phyloP scores from a whole-genome alignment of 1,140 invertebrate species.

The Orchestia grillus region DNA sequence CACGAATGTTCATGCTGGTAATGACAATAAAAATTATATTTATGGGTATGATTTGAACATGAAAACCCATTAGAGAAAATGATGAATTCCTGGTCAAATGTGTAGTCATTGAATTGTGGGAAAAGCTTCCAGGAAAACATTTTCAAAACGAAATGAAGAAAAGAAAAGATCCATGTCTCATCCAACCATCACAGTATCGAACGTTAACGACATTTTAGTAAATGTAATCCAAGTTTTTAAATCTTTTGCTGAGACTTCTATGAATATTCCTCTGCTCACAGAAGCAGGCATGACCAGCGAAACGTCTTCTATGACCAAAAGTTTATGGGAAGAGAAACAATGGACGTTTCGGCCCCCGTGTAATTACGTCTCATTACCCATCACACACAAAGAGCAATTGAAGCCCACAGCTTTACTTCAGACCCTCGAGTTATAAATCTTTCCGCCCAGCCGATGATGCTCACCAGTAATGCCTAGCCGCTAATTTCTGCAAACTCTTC shows the following conservation, averaged over 20 bases:
- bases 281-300: not conserved
- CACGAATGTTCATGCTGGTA: too few species aligned
- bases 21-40: too few species aligned
- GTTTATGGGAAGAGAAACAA: constrained; percentile 22
- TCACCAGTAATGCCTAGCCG: not conserved
- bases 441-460: not conserved
- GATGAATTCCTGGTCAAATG: too few species aligned
- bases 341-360: constrained; percentile 5
- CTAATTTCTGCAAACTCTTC: not conserved
- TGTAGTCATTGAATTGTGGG: too few species aligned
- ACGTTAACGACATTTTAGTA: not conserved
- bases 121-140: too few species aligned
- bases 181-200: not conserved
- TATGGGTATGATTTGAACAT: too few species aligned
- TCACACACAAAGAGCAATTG: not conserved
- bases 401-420: not conserved
- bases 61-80: too few species aligned
- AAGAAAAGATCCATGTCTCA: not conserved
- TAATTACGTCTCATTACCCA: constrained; percentile 9
- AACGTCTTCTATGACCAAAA: not conserved
- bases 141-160: not conserved
- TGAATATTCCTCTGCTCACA: not conserved
- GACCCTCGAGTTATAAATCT: not conserved
- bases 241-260: not conserved
- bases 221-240: not conserved